Conservation (phyloP, 2,113 vertebrate species). For the Sisor rabdophorus region DNA sequence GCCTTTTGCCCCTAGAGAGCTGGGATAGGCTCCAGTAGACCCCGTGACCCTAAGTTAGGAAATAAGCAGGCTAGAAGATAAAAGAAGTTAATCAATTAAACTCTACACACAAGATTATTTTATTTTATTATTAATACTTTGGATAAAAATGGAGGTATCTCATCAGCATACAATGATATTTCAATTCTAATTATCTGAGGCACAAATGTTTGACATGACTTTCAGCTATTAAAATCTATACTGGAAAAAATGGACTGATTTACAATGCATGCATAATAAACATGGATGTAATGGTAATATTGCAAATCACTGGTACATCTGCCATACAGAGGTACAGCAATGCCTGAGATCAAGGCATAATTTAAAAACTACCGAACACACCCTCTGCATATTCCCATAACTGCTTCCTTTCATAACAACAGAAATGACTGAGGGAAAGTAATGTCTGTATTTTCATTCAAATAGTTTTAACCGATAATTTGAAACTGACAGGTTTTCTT, state of each 20-base stretch:
- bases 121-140: background rate
- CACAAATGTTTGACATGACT: slow-evolving; percentile 14
- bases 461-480: background rate
- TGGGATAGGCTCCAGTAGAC: no score
- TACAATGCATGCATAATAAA: slow-evolving; percentile 14
- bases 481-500: background rate
- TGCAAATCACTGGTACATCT: slow-evolving; percentile 31
- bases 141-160: slow-evolving; percentile 14
- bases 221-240: background rate
- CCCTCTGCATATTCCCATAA: background rate
- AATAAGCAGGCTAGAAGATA: no score
- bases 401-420: slow-evolving; percentile 15
- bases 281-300: slow-evolving; percentile 15
- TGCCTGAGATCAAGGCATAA: slow-evolving; percentile 8
- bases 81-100: background rate
- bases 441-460: background rate
- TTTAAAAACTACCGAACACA: background rate
- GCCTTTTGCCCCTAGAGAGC: no score
- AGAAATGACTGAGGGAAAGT: background rate
- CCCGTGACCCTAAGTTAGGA: no score
- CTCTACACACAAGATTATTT: background rate
- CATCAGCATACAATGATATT: background rate
- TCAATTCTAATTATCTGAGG: slow-evolving; percentile 9
- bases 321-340: slow-evolving; percentile 14
- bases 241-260: background rate